These are phyloP conservation scores for Cyprinodon diabolis DNA, from an alignment of 2,797 vertebrate genomes.

Conservation along the genomic window DNA sequence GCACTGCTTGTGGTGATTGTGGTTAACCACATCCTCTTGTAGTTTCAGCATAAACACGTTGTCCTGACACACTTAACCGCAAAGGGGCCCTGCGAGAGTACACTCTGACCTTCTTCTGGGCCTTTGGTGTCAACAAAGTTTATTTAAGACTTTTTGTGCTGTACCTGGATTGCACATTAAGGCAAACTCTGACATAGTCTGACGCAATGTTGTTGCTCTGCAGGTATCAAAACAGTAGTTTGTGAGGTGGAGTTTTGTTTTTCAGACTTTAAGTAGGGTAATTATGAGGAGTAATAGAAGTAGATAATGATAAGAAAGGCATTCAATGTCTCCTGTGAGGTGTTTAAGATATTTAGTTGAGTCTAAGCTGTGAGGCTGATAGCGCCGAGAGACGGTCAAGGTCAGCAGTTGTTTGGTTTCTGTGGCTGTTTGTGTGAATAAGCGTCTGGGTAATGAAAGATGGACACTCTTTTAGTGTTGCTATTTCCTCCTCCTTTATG, in stretches of 20 bases:
- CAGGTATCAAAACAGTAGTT: constrained; percentile 2
- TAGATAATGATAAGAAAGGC: constrained; percentile 10
- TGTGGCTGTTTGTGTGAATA: neutral
- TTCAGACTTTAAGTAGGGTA: neutral
- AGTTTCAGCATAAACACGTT: constrained; percentile 78
- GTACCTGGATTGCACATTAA: constrained; percentile 7
- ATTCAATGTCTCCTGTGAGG: constrained; percentile 14
- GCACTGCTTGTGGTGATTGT: constrained; percentile 51
- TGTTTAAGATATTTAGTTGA: constrained; percentile 19
- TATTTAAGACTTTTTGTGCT: constrained; percentile 22
- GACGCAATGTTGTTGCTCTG: constrained; percentile 18
- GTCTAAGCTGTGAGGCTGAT: constrained; percentile 41
- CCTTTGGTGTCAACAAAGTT: constrained; percentile 49
- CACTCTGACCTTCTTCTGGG: constrained; percentile 66
- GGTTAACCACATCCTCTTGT: constrained; percentile 79
- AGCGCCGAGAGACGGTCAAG: constrained; percentile 39
- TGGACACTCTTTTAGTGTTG: neutral
- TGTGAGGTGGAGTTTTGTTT: constrained; percentile 1
- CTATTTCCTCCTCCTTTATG: constrained; percentile 14
- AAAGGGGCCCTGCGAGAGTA: constrained; percentile 54
- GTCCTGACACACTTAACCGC: constrained; percentile 69
- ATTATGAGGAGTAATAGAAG: constrained; percentile 11
- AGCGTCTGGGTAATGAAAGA: neutral
- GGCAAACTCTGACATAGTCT: constrained; percentile 1
- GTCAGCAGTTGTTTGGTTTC: constrained; percentile 35